Base-by-base conservation (phyloP, 2,797 vertebrate genomes). In the Decapterus maruadsi region DNA sequence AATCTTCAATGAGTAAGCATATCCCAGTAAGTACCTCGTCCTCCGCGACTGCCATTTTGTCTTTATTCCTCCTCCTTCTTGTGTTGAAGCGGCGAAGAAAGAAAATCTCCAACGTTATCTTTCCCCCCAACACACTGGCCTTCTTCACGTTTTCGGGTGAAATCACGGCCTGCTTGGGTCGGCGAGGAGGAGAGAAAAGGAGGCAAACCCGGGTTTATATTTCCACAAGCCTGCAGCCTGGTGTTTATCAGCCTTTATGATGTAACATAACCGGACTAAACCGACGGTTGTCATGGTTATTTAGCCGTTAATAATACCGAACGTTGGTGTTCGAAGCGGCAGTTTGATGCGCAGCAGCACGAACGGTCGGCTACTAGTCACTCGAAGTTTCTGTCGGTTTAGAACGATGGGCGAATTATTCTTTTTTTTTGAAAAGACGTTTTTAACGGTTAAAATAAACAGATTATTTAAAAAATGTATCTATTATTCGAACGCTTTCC, bases 1-100 rank as follows among this genome's bases (percentile, higher is more conserved):
- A 97, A 96, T 98, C 97, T 98, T 99, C 98, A 99, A 99, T 99
- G 97, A 99, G 97, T 98, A 99, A 97, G 96, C 98, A 97, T 97
- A 97, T 97, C 96, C 97, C 97, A 97, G 97, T 99, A 96, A 99
- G 97, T 99, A 90, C 40, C 4, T 5, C 4, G 11, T 48, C 20
- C 12, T 26, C 1, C 7, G 11, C 8, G 45, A 46, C 62, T 75
- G 69, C 80, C 86, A 69, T 87, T 70, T 86, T 88, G 75, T 78
- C 4, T 19, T 4, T 7, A 5, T 13, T 31, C 31, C 55, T 3
- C 26, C 26, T 26, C 26, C 26, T 6, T 8, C 31, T 68, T 57
- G 60, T 75, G 78, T 48, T 68, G 56, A 57, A 20, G 63, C 63
- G 63, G 19, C 17, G 6, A 34, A 80, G 26, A 26, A 26, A 26